Evolutionary conservation across 2,113 vertebrate genomes (phyloP).

Genomic region (Brevimyrus niger): DNA sequence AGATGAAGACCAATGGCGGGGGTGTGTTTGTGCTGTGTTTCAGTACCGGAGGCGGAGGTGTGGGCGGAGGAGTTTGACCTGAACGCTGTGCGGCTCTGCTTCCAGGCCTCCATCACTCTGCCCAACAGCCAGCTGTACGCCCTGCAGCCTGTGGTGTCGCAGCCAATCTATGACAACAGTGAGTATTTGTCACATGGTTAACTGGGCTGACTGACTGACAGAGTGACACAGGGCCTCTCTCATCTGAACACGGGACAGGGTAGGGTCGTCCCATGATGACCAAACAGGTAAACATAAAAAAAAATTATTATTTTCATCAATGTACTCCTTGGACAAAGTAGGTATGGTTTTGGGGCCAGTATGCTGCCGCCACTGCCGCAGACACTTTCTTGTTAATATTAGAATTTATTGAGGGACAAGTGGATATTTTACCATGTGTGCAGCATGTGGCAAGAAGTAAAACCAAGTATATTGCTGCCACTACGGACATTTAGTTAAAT

Average conservation of each 20-base stretch:
- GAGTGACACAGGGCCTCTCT: not conserved
- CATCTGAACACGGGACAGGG: not conserved
- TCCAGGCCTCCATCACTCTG: constrained; percentile 77
- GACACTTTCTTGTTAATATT: too few relatives aligned
- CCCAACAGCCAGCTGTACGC: constrained; percentile 50
- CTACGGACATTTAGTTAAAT: too few relatives aligned
- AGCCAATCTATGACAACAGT: constrained; percentile 89
- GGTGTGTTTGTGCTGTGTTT: constrained; percentile 1
- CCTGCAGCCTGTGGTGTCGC: constrained; percentile 71
- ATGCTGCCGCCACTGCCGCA: not conserved
- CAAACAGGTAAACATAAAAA: not conserved
- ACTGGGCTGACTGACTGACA: not conserved
- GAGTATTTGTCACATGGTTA: constrained; percentile 44
- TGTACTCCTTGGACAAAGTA: not conserved
- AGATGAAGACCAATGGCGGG: not conserved
- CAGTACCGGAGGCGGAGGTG: constrained; percentile 73
- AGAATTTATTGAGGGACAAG: not conserved
- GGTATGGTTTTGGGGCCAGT: not conserved
- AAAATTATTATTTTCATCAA: not conserved
- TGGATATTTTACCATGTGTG: not conserved
- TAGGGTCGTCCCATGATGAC: not conserved
- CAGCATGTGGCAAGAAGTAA: not conserved
- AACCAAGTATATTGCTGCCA: not conserved
- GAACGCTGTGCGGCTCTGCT: constrained; percentile 84
- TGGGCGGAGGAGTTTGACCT: constrained; percentile 80